These are phyloP conservation scores for Orchesellides sinensis DNA, from an alignment of 2,888 invertebrate species.

Conservation along the genomic window DNA sequence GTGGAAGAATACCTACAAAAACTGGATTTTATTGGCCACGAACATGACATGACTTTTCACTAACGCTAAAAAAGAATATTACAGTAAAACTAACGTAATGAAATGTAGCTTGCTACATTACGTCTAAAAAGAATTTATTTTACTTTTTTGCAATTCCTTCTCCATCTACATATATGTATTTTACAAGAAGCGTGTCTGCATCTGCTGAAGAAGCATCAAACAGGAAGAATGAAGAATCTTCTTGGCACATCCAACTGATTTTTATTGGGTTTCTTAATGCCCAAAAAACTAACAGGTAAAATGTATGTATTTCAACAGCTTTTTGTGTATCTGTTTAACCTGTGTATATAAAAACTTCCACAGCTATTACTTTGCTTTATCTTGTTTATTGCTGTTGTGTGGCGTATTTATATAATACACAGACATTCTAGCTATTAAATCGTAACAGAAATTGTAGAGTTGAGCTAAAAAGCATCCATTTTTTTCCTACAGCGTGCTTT, in stretches of 20 bases:
- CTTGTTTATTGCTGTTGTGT: background rate
- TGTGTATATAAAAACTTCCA: no score
- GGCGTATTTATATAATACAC: background rate
- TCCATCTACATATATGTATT: background rate
- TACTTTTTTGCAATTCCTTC: conserved; percentile 8
- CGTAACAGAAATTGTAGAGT: no score
- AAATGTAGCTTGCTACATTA: background rate
- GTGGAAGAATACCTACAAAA: conserved; percentile 19
- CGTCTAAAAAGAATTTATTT: background rate
- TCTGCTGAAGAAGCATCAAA: background rate
- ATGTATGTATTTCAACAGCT: background rate
- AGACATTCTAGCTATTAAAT: no score
- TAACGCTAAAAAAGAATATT: background rate
- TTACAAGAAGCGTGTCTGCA: background rate
- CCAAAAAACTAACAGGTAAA: background rate
- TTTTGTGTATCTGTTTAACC: no score
- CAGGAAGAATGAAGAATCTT: conserved; percentile 15
- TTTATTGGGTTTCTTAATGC: background rate
- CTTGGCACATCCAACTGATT: conserved; percentile 24
- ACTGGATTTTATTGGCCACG: conserved; percentile 47
- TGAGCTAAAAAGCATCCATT: no score
- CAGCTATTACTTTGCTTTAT: no score
- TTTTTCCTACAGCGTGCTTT: no score
- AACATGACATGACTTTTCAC: background rate
- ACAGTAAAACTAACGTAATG: background rate